A percentile compares a stretch with the other conserved stretches of the same genome.
Conservation (phyloP, 2,797 vertebrate species). For the Centropyge bicolor region DNA sequence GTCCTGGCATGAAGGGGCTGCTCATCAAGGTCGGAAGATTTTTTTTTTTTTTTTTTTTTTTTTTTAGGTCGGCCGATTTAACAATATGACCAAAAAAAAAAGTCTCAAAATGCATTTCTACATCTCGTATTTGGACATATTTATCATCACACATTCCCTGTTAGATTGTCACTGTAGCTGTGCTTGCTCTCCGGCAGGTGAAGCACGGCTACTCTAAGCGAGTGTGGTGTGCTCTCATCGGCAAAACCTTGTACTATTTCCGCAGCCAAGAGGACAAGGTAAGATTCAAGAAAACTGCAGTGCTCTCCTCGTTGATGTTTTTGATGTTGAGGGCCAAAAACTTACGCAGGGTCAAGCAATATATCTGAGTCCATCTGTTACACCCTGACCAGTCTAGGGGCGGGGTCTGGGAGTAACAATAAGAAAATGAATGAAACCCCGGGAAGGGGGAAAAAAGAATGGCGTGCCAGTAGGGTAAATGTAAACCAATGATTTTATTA, state of each 20-base stretch:
- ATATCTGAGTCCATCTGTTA: no score
- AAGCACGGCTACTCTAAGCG: slow-evolving; percentile 97
- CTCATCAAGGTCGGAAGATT: slow-evolving; percentile 95
- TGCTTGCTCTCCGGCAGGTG: slow-evolving; percentile 82
- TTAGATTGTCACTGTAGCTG: not conserved
- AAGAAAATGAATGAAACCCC: no score
- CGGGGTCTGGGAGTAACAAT: no score
- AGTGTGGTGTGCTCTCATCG: slow-evolving; percentile 94
- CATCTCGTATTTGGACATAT: not conserved
- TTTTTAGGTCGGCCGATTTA: slow-evolving; percentile 65
- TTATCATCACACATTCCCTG: not conserved
- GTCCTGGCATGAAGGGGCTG: slow-evolving; percentile 91
- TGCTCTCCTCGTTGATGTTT: no score
- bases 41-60: no score
- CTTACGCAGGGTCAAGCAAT: no score
- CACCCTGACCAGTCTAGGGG: no score
- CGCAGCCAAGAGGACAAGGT: slow-evolving; percentile 98
- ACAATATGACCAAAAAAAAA: not conserved
- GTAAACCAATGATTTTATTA: no score
- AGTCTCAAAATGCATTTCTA: not conserved
- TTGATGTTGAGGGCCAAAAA: no score
- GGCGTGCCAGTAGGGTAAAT: no score
- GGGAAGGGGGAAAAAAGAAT: no score
- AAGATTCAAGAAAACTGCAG: not conserved
- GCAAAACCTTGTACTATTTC: slow-evolving; percentile 95